These are phyloP conservation scores for Coleophora deauratella DNA, from an alignment of 2,888 invertebrate genomes.

Conservation along the genomic window DNA sequence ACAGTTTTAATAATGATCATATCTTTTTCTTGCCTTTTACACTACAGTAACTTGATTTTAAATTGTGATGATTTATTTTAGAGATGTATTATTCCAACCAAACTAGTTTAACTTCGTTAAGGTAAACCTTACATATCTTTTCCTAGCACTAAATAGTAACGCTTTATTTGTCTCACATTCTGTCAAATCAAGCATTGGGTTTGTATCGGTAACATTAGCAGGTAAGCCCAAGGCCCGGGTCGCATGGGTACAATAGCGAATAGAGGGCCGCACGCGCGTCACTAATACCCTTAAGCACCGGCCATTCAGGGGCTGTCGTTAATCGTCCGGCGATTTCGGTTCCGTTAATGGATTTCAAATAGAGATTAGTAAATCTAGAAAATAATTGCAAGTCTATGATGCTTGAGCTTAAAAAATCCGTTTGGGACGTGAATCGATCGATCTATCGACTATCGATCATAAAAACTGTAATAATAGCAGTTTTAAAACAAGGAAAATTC, in stretches of 20 bases:
- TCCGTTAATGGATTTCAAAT: conserved; percentile 11
- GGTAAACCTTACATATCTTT: too few relatives aligned
- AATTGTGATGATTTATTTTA: too few relatives aligned
- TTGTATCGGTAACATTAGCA: conserved; percentile 5
- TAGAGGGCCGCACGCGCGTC: conserved; percentile 11
- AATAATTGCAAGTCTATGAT: too few relatives aligned
- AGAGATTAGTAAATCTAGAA: neutral
- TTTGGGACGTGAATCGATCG: too few relatives aligned
- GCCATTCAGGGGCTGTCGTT: conserved; percentile 8
- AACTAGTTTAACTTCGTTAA: too few relatives aligned
- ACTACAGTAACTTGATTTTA: conserved; percentile 11
- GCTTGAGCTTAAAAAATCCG: too few relatives aligned
- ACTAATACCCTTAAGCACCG: conserved; percentile 14
- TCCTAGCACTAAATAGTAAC: too few relatives aligned
- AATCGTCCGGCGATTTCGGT: conserved; percentile 9
- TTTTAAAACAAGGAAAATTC: too few relatives aligned
- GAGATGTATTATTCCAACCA: too few relatives aligned
- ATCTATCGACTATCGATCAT: too few relatives aligned
- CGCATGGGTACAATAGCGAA: neutral
- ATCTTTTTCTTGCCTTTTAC: too few relatives aligned
- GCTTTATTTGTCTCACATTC: neutral
- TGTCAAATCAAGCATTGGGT: conserved; percentile 3
- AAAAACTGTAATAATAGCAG: too few relatives aligned
- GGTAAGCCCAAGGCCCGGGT: conserved; percentile 5
- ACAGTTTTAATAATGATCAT: conserved; percentile 36